Evolutionary conservation across 2,888 invertebrate genomes (phyloP), one percentile per base, ranked within the genome.

Genomic region (Ophion ventricosus): DNA sequence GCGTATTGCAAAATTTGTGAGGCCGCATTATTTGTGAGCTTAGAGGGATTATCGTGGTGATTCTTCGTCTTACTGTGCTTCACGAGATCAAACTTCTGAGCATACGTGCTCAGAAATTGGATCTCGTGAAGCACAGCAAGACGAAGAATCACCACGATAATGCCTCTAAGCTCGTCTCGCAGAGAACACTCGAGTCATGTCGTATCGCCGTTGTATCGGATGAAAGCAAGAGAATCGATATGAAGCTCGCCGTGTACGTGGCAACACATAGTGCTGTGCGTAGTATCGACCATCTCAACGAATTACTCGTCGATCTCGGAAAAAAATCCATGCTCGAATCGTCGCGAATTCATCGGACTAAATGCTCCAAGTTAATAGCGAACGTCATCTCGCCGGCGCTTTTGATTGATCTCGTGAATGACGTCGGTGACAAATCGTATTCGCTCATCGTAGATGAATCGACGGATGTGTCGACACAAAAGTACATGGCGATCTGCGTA

Each of bases 381-480:
- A 79, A 85, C 35, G 88, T 90, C 1, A 86, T 88, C 10, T 80
- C 84, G 63, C 86, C 88, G 49, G 77, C 70, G 1, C 54, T 88
- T 59, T 66, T 85, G 20, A 67, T 72, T 64, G 87, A 89, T 63
- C 83, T 89, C 8, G 70, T 87, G 23, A 57, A 78, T 11, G 89
- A 88, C 69, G 85, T 88, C 14, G 87, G 86, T 3, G 63, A 84
- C 10, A 57, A 83, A 49, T 77, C 83, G 35, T 89, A 85, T 70
- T 87, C 86, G 8, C 59, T 88, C 25, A 89, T 89, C 70, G 69
- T 88, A 4, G 87, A 89, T 64, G 87, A 88, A 77, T 88, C 87
- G 4, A 88, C 88, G n/a, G 88, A 88, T 63, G 75, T 89, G 11
- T 86, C 86, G 10, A 70, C 75, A 11, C n/a, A 72, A n/a, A 89